These are phyloP conservation scores for Drosophila insularis DNA, from an alignment of 1,140 invertebrate species.

Conservation along the genomic window DNA sequence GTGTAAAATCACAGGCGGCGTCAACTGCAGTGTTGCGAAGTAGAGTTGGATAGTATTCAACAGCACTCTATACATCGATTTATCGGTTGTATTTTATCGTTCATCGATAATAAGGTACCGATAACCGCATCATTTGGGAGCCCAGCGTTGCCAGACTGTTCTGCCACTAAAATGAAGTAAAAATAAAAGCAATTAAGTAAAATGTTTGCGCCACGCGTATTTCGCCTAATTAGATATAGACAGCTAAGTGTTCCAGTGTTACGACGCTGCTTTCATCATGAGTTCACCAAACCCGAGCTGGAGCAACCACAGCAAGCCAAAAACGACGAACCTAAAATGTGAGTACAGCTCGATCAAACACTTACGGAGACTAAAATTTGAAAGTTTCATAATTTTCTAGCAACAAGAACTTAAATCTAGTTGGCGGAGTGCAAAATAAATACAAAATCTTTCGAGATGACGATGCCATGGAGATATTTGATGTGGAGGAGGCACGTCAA, in stretches of 20 bases:
- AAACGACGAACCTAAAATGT: background rate
- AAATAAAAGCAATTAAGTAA: slow-evolving; percentile 7
- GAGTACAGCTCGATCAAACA: too few species aligned
- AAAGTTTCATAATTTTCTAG: background rate
- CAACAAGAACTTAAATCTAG: slow-evolving; percentile 17
- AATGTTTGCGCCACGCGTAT: slow-evolving; percentile 62
- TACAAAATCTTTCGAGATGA: slow-evolving; percentile 83
- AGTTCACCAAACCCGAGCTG: slow-evolving; percentile 55
- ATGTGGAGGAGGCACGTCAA: slow-evolving; percentile 86
- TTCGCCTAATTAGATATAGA: slow-evolving; percentile 61
- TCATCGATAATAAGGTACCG: too few species aligned
- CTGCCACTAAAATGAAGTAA: background rate
- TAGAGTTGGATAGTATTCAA: background rate
- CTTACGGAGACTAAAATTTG: background rate
- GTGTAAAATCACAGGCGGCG: slow-evolving; percentile 38
- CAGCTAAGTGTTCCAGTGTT: slow-evolving; percentile 62
- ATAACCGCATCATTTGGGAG: background rate
- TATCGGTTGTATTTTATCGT: too few species aligned
- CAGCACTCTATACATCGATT: too few species aligned
- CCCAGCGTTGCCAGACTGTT: background rate
- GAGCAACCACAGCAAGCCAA: background rate
- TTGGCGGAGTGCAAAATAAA: slow-evolving; percentile 63
- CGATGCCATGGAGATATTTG: slow-evolving; percentile 86
- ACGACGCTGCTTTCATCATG: slow-evolving; percentile 70
- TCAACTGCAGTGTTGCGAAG: slow-evolving; percentile 26